Conservation (phyloP, 1,140 invertebrate genomes). For the Agrilus planipennis region DNA sequence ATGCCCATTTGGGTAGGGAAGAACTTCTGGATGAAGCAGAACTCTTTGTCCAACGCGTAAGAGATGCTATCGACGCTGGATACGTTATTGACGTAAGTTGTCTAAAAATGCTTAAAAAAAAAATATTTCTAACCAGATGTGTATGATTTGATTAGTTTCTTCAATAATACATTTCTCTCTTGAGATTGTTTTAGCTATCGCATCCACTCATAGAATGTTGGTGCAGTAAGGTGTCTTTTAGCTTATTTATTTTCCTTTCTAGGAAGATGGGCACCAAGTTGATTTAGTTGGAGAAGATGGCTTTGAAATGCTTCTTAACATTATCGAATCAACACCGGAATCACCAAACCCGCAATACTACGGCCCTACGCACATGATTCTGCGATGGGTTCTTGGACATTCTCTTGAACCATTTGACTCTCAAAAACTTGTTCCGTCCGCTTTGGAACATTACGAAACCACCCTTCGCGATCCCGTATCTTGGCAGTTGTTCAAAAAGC, state of each 20-base stretch:
- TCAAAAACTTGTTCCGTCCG: constrained; percentile 26
- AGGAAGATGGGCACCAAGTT: constrained; percentile 38
- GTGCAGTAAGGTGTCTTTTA: neutral
- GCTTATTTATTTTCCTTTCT: constrained; percentile 4
- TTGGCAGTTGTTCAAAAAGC: constrained; percentile 47
- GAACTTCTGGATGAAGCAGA: constrained; percentile 3
- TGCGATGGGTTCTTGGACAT: constrained; percentile 46
- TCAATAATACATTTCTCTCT: too few relatives aligned
- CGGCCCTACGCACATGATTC: constrained; percentile 42
- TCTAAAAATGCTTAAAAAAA: neutral
- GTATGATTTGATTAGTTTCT: too few relatives aligned
- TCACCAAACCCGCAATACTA: constrained; percentile 53
- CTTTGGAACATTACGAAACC: constrained; percentile 41
- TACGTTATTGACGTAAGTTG: constrained; percentile 36
- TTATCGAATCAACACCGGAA: constrained; percentile 53
- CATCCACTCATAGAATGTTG: too few relatives aligned
- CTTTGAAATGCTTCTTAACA: constrained; percentile 49
- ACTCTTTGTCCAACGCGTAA: constrained; percentile 41
- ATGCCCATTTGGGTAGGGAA: constrained; percentile 30
- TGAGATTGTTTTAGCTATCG: too few relatives aligned
- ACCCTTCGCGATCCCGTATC: constrained; percentile 53
- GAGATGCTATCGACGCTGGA: constrained; percentile 49
- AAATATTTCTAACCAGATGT: too few relatives aligned
- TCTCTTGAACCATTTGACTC: constrained; percentile 24
- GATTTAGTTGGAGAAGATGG: constrained; percentile 37